Conservation (phyloP, 1,140 invertebrate species). For the Papilio glaucus region DNA sequence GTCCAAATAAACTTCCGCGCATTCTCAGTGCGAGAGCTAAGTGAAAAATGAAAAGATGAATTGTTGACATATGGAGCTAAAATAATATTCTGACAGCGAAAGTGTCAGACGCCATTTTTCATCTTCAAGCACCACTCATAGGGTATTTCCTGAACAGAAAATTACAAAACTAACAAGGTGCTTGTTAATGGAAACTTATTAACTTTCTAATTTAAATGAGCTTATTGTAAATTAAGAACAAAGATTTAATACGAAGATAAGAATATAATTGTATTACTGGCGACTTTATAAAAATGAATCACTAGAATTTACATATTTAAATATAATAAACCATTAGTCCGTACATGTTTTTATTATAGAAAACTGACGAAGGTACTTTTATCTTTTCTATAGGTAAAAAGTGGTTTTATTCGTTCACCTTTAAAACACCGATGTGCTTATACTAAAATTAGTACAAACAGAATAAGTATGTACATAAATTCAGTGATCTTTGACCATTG, state of each 20-base stretch:
- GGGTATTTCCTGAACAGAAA: constrained; percentile 41
- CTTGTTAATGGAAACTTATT: constrained; percentile 26
- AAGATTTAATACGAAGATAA: neutral
- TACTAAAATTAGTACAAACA: too few relatives aligned
- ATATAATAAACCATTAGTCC: too few relatives aligned
- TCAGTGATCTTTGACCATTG: too few relatives aligned
- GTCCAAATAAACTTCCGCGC: constrained; percentile 21
- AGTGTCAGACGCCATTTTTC: constrained; percentile 49
- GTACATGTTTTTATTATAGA: too few relatives aligned
- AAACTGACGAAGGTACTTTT: too few relatives aligned
- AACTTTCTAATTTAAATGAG: neutral
- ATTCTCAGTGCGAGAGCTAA: constrained; percentile 27
- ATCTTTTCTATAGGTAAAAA: too few relatives aligned
- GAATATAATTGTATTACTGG: too few relatives aligned
- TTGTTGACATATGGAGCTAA: constrained; percentile 43
- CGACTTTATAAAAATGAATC: too few relatives aligned
- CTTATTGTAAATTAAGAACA: neutral
- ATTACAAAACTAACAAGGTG: constrained; percentile 49
- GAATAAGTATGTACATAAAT: too few relatives aligned
- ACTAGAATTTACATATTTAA: too few relatives aligned
- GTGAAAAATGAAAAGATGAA: constrained; percentile 45
- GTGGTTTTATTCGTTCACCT: too few relatives aligned
- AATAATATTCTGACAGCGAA: constrained; percentile 46
- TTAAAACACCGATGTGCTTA: too few relatives aligned
- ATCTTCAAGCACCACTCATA: constrained; percentile 43